Base-by-base conservation (phyloP, 2,888 invertebrate species). In the Rhagium mordax region DNA sequence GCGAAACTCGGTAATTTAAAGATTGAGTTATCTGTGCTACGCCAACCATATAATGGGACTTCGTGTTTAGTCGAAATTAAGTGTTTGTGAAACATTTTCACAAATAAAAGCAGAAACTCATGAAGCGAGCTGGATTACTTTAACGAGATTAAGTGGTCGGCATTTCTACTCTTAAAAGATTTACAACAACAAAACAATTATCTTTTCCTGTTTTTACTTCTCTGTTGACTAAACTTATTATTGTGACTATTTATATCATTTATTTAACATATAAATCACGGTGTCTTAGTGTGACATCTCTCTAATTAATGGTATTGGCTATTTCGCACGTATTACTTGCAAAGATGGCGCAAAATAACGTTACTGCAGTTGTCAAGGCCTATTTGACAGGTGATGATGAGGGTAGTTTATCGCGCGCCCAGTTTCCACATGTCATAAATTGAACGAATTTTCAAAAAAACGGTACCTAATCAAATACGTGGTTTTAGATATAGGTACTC, bases 151-250 rank as follows among this genome's bases (percentile, higher is more conserved):
- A 66, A 66, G 65, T 53, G 55, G 53, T 20, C 53, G 13, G 65
- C 55, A 21, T 66, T 53, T 66, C 27, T 55, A 55, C 24, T 27
- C 53, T 60, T 66, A 53, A 53, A 66, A 66, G 51, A 66, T 66
- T 66, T 66, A 51, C 51, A 66, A 53, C 65, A 66, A 53, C 65
- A 66, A 66, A 55, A 66, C 41, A 66, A 66, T 66, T 66, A 66
- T 66, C 33, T 66, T 66, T 64, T 55, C 65, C 65, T 18, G 64
- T 27, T 66, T 53, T 60, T 27, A 64, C 49, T 49, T 21, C 51
- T 41, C 29, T 64, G 64, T 51, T 64, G 64, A 49, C 16, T 64
- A 49, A 64, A 51, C 51, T 51, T 41, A 64, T 49, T 16, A 21
- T 27, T 49, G 41, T 16, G 24, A 18, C 49, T 21, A 29, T 49